These are phyloP conservation scores for Aphidius colemani DNA, from an alignment of 2,888 invertebrate species.

Conservation along the genomic window DNA sequence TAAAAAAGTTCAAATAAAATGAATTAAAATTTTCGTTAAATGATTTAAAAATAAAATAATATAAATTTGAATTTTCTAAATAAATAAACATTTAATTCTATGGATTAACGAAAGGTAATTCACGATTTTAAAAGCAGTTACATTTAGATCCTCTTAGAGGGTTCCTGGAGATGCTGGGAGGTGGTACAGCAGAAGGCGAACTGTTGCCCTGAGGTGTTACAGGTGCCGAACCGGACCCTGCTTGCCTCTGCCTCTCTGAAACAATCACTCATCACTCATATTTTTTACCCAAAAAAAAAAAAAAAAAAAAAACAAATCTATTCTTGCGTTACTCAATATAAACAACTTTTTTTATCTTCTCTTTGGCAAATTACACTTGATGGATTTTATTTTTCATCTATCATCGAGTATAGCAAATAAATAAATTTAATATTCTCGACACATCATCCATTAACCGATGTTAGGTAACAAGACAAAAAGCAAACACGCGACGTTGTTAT, in stretches of 20 bases:
- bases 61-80: slow-evolving; percentile 16
- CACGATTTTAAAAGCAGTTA: slow-evolving; percentile 63
- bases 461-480: no score
- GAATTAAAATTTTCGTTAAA: not conserved
- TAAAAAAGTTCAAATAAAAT: no score
- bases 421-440: not conserved
- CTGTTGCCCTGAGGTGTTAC: slow-evolving; percentile 72
- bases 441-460: not conserved
- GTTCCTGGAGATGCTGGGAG: slow-evolving; percentile 73
- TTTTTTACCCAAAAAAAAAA: slow-evolving; percentile 24
- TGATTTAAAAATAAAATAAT: not conserved
- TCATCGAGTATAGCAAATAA: not conserved
- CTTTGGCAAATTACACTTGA: not conserved
- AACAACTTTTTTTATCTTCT: slow-evolving; percentile 4
- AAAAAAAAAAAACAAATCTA: not conserved
- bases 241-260: slow-evolving; percentile 66
- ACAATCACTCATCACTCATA: slow-evolving; percentile 58
- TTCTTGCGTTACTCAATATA: slow-evolving; percentile 4
- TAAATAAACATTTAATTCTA: slow-evolving; percentile 18
- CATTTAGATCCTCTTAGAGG: slow-evolving; percentile 83
- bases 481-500: no score
- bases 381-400: no score
- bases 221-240: slow-evolving; percentile 75
- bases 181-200: slow-evolving; percentile 61
- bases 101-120: slow-evolving; percentile 37